Evolutionary conservation across 2,113 vertebrate species (phyloP), one percentile per base, ranked within the genome.

Genomic region (Ceyx margarethae): DNA sequence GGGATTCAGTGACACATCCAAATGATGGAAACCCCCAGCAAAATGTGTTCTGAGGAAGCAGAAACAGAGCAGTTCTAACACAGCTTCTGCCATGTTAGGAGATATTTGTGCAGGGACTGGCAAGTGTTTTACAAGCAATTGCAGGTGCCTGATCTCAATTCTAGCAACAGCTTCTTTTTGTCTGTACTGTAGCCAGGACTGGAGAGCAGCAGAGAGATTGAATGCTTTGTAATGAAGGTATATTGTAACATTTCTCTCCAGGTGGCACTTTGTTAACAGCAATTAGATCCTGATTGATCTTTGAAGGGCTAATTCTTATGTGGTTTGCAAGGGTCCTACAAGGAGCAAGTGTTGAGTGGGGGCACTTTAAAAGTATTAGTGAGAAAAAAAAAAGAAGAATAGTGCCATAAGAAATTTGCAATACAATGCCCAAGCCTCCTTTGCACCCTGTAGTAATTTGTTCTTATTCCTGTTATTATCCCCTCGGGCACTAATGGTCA

Each of bases 381-480:
- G 88, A 48, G 66, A 9, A 77, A 17, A 58, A 64, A 64, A 78
- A 93, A 94, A 88, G 37, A 85, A 95, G 90, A 96, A 97, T 96
- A 93, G 95, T 90, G 77, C 94, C 90, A 93, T 95, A 96, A 96
- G 95, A 97, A 96, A 97, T 97, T 97, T 97, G 96, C 97, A 97
- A 95, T 96, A 97, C 97, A 97, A 97, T 97, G 95, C 85, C 87
- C 61, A 50, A 88, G 87, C 92, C 96, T 96, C 93, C 94, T 97
- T 96, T 95, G 94, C 93, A 95, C 93, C 95, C 95, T 94, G 74
- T 51, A 94, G 95, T 95, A 97, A 97, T 97, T 97, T 97, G 97
- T 97, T 96, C 96, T 96, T 97, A 97, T 96, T 97, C 97, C 96
- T 96, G 97, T 96, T 97, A 97, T 97, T 97, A 97, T 97, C 97